A percentile compares a stretch with the other conserved stretches of the same genome.
phyloP scores from a whole-genome alignment of 1,140 invertebrate species.

The Campoletis sonorensis region DNA sequence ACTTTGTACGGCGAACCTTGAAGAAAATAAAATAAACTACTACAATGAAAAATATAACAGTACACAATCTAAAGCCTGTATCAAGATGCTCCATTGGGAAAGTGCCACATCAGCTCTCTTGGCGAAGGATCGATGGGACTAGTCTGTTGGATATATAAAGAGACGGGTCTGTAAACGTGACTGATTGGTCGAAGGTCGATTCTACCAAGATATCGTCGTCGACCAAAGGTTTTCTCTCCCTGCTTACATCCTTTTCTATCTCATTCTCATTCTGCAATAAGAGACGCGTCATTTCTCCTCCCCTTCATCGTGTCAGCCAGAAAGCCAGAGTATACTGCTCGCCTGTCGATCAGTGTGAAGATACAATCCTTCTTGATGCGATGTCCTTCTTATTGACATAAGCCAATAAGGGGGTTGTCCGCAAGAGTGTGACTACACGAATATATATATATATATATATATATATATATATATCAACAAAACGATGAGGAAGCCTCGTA shows the following conservation, averaged over 20 bases:
- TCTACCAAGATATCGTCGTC: constrained; percentile 17
- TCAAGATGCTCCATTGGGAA: constrained; percentile 3
- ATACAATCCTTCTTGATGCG: constrained; percentile 32
- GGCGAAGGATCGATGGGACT: constrained; percentile 18
- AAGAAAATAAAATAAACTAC: neutral
- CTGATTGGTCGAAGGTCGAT: constrained; percentile 41
- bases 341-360: constrained; percentile 32
- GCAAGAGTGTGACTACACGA: neutral
- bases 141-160: neutral
- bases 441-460: neutral
- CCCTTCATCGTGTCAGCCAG: neutral
- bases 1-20: neutral
- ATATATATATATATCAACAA: too few species aligned
- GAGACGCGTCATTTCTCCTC: constrained; percentile 7
- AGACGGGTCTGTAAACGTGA: constrained; percentile 29
- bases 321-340: neutral
- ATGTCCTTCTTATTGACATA: constrained; percentile 20
- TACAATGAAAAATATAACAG: neutral
- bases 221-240: neutral
- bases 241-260: neutral
- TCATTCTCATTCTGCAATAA: constrained; percentile 10
- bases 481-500: neutral
- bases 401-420: neutral
- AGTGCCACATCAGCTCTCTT: constrained; percentile 26
- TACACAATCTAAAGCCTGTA: neutral